phyloP scores from a whole-genome alignment of 2,113 vertebrate genomes.

The Anolis sagrei region DNA sequence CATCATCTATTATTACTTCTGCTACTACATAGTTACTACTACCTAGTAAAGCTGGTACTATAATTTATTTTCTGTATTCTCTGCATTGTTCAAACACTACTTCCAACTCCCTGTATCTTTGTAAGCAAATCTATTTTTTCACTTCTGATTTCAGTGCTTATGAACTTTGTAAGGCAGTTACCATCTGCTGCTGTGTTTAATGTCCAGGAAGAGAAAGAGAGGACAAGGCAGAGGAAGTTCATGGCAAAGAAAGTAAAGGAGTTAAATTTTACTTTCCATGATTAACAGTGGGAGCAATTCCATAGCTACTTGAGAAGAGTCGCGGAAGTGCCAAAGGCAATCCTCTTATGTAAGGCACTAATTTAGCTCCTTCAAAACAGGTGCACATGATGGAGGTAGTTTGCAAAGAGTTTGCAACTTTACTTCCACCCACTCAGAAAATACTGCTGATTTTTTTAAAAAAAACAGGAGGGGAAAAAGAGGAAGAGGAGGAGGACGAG shows the following conservation, averaged over 20 bases:
- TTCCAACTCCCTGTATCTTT: constrained; percentile 11
- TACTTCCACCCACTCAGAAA: not conserved
- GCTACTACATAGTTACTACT: no score
- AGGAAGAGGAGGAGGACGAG: no score
- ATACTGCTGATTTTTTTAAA: not conserved
- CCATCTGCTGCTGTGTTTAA: constrained; percentile 58
- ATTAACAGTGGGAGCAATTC: constrained; percentile 63
- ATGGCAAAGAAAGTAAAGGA: constrained; percentile 39
- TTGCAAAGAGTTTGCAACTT: not conserved
- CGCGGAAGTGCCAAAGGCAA: constrained; percentile 57
- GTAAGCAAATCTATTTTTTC: constrained; percentile 53
- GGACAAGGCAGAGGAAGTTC: constrained; percentile 50
- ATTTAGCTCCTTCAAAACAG: constrained; percentile 59
- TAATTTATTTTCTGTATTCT: constrained; percentile 24
- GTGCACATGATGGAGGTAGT: constrained; percentile 34
- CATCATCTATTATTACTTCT: not conserved
- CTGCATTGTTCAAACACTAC: not conserved
- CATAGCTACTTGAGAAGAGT: constrained; percentile 53
- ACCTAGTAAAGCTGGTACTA: not conserved
- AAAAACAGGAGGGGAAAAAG: no score
- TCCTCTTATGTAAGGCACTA: constrained; percentile 59
- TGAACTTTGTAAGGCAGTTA: constrained; percentile 46
- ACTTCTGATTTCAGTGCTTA: constrained; percentile 40
- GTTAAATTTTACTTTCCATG: constrained; percentile 64
- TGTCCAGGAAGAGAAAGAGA: constrained; percentile 45